phyloP scores from a whole-genome alignment of 1,140 invertebrate genomes.

The Zaprionus lachaisei region DNA sequence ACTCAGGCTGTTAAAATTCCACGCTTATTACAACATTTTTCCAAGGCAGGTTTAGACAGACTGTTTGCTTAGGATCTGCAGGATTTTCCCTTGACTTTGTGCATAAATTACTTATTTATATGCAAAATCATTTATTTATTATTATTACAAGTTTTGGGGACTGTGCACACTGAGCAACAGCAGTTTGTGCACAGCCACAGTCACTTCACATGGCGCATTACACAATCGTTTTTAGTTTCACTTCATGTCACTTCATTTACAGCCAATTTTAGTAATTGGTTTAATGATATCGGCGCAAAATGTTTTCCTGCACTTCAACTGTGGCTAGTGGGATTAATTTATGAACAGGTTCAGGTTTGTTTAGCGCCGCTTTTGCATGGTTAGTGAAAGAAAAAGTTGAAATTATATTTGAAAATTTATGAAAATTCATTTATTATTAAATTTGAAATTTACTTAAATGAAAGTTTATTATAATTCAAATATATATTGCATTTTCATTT shows the following conservation, averaged over 20 bases:
- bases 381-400: neutral
- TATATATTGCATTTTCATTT: neutral
- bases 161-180: neutral
- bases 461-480: neutral
- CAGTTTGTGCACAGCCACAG: neutral
- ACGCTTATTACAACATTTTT: neutral
- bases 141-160: neutral
- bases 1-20: neutral
- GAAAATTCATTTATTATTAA: no score
- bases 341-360: neutral
- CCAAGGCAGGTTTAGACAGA: neutral
- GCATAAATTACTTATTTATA: neutral
- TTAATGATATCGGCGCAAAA: constrained; percentile 19
- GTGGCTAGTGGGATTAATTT: neutral
- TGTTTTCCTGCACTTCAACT: constrained; percentile 18
- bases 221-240: constrained; percentile 1
- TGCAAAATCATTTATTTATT: neutral
- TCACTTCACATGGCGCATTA: neutral
- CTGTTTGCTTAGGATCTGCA: constrained; percentile 1
- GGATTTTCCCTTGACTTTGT: constrained; percentile 5
- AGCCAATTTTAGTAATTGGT: constrained; percentile 45
- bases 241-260: constrained; percentile 39
- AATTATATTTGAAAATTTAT: neutral
- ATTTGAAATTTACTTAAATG: neutral
- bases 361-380: neutral